phyloP scores from a whole-genome alignment of 2,888 invertebrate species.

The Perizoma affinitatum region DNA sequence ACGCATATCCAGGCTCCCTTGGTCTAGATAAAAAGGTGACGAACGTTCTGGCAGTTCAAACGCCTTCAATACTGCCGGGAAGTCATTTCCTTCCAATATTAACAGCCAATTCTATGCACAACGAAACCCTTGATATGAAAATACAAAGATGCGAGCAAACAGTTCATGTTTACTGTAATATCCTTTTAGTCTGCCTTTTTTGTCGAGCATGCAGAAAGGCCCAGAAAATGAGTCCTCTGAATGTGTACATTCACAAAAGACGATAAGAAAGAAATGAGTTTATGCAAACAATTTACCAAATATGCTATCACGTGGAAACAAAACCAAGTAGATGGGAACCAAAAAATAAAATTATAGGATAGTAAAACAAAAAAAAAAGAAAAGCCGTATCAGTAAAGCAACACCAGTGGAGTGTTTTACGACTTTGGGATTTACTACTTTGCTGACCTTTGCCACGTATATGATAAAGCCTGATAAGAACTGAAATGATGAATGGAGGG shows the following conservation, averaged over 20 bases:
- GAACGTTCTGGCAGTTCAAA: slow-evolving; percentile 60
- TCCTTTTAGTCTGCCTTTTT: slow-evolving; percentile 40
- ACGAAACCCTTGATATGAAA: slow-evolving; percentile 55
- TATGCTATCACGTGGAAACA: slow-evolving; percentile 40
- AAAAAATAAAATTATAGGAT: slow-evolving; percentile 22
- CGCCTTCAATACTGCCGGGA: slow-evolving; percentile 65
- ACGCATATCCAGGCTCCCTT: no score
- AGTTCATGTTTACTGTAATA: slow-evolving; percentile 37
- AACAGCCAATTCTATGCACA: slow-evolving; percentile 65
- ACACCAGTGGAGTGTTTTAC: slow-evolving; percentile 27
- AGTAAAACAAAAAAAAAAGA: slow-evolving; percentile 13
- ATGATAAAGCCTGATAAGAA: slow-evolving; percentile 22
- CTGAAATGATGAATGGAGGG: slow-evolving; percentile 20
- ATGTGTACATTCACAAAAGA: slow-evolving; percentile 49
- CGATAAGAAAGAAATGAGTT: slow-evolving; percentile 55
- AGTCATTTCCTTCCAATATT: slow-evolving; percentile 62
- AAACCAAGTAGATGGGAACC: slow-evolving; percentile 25
- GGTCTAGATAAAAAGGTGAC: slow-evolving; percentile 53
- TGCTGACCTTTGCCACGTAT: slow-evolving; percentile 27
- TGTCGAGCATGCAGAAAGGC: slow-evolving; percentile 47
- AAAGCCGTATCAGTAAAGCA: slow-evolving; percentile 21
- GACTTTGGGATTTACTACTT: slow-evolving; percentile 26
- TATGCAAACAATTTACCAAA: slow-evolving; percentile 52
- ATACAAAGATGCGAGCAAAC: slow-evolving; percentile 45
- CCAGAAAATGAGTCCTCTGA: slow-evolving; percentile 50